A percentile compares a stretch with the other conserved stretches of the same genome.
Evolutionary conservation across 2,113 vertebrate genomes (phyloP).

Genomic region (Gasterosteus aculeatus): DNA sequence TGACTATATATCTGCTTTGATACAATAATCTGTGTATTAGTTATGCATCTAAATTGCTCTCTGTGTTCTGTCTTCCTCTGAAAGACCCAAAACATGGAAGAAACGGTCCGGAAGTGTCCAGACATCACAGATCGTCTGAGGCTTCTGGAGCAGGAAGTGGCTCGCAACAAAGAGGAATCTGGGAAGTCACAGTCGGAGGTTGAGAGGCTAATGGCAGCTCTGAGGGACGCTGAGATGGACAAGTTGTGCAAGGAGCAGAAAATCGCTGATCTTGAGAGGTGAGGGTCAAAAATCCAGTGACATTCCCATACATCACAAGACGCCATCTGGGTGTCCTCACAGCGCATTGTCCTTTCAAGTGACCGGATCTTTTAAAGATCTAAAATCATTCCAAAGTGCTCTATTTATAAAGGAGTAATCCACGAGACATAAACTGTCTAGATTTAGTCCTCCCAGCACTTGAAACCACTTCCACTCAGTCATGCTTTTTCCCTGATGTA

Average conservation of each 20-base stretch:
- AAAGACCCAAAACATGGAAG: conserved; percentile 88
- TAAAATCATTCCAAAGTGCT: conserved; percentile 57
- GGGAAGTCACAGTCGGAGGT: conserved; percentile 92
- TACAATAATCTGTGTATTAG: not conserved
- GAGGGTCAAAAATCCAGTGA: conserved; percentile 49
- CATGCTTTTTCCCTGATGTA: conserved; percentile 57
- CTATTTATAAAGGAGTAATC: conserved; percentile 70
- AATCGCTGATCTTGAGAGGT: conserved; percentile 95
- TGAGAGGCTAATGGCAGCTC: conserved; percentile 90
- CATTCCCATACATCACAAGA: conserved; percentile 17
- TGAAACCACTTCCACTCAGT: conserved; percentile 64
- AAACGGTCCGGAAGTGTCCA: conserved; percentile 85
- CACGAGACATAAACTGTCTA: conserved; percentile 69
- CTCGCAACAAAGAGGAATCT: conserved; percentile 91
- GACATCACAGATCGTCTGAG: conserved; percentile 91
- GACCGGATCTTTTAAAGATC: conserved; percentile 49
- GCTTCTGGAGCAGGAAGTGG: conserved; percentile 92
- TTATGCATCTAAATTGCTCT: conserved; percentile 17
- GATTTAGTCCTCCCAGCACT: conserved; percentile 62
- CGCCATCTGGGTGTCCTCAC: conserved; percentile 45
- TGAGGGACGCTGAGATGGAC: conserved; percentile 91
- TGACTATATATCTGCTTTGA: not conserved
- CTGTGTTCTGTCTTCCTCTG: conserved; percentile 52
- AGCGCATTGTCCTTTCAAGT: conserved; percentile 31
- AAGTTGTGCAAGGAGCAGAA: conserved; percentile 93